These are phyloP conservation scores for Sitodiplosis mosellana DNA, from an alignment of 1,140 invertebrate genomes.

Conservation along the genomic window DNA sequence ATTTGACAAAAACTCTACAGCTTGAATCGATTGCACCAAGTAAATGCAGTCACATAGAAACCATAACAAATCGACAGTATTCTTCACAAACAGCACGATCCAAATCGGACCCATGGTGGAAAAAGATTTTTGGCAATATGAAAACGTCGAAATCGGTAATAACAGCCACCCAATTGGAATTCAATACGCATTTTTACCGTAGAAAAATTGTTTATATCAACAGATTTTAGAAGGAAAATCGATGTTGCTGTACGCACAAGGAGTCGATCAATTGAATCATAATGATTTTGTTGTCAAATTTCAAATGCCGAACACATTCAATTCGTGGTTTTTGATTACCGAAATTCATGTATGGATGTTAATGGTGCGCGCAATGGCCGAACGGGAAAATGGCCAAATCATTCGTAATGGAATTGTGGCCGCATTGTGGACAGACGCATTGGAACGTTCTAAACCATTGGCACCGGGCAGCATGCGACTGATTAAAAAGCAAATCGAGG, in stretches of 20 bases:
- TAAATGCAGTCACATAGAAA: too few relatives aligned
- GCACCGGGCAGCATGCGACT: constrained; percentile 35
- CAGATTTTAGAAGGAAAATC: too few relatives aligned
- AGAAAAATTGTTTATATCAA: too few relatives aligned
- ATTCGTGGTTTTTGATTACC: constrained; percentile 66
- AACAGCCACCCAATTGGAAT: too few relatives aligned
- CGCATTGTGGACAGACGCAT: constrained; percentile 67
- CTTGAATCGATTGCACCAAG: too few relatives aligned
- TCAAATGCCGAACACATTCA: constrained; percentile 56
- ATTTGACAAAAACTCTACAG: too few relatives aligned
- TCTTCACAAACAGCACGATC: too few relatives aligned
- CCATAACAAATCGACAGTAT: too few relatives aligned
- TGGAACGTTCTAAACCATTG: constrained; percentile 45
- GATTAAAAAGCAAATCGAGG: constrained; percentile 34
- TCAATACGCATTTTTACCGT: too few relatives aligned
- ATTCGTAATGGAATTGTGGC: constrained; percentile 55
- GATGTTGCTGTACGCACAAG: constrained; percentile 33
- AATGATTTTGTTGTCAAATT: constrained; percentile 41
- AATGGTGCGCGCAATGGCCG: constrained; percentile 53
- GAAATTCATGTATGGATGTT: constrained; percentile 76
- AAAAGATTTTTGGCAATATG: too few relatives aligned
- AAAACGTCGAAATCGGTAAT: too few relatives aligned
- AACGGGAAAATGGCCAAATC: constrained; percentile 44
- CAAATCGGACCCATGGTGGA: too few relatives aligned
- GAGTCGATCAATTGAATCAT: constrained; percentile 40